phyloP scores from a whole-genome alignment of 2,113 vertebrate species.

The Hepsetus odoe region DNA sequence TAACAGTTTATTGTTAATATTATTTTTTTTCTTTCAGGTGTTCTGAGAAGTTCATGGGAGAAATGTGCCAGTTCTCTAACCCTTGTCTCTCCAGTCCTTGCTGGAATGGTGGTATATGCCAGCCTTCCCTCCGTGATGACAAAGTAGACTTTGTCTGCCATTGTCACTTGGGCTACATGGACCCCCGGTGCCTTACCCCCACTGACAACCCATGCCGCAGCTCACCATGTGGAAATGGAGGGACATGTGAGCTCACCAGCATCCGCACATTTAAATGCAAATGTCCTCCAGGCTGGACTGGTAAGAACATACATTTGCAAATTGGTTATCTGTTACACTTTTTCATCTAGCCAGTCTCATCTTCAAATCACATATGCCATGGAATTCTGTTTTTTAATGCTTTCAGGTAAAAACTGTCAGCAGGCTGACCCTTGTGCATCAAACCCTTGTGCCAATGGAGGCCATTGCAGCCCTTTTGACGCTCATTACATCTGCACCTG shows the following conservation, averaged over 20 bases:
- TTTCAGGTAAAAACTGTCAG: slow-evolving; percentile 87
- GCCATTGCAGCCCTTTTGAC: slow-evolving; percentile 84
- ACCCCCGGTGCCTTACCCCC: slow-evolving; percentile 82
- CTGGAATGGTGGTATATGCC: slow-evolving; percentile 83
- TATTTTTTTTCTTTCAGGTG: slow-evolving; percentile 74
- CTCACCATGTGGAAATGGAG: slow-evolving; percentile 89
- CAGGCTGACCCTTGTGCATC: slow-evolving; percentile 93
- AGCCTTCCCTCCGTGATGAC: slow-evolving; percentile 57
- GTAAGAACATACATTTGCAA: slow-evolving; percentile 66
- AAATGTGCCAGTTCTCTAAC: slow-evolving; percentile 84
- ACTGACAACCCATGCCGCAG: slow-evolving; percentile 79
- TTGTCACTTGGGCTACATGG: slow-evolving; percentile 84
- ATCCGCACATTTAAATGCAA: slow-evolving; percentile 83
- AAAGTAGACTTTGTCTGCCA: slow-evolving; percentile 77
- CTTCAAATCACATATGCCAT: neutral
- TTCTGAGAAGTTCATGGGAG: slow-evolving; percentile 73
- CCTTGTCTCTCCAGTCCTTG: slow-evolving; percentile 83
- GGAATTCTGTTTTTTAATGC: neutral
- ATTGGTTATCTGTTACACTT: neutral
- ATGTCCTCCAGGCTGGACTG: slow-evolving; percentile 93
- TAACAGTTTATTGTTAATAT: neutral
- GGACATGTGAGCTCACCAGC: slow-evolving; percentile 84
- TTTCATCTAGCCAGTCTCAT: neutral
- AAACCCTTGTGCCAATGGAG: slow-evolving; percentile 91
- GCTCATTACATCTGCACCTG: slow-evolving; percentile 85